Evolutionary conservation across 2,888 invertebrate species (phyloP).

Genomic region (Acanthococcus lagerstroemiae): DNA sequence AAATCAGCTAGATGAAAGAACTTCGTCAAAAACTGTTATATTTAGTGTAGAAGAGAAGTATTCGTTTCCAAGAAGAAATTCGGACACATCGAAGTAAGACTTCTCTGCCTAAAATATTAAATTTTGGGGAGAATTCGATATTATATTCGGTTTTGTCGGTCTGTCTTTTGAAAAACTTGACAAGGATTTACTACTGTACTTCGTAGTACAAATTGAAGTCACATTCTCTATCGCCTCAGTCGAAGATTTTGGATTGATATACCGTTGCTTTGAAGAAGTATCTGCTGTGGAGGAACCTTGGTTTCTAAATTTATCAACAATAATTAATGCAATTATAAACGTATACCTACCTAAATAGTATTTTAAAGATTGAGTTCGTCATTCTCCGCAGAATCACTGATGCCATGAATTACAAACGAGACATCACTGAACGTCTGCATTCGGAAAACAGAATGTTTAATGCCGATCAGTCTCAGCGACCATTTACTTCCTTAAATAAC

Average conservation of each 20-base stretch:
- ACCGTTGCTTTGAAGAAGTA: background rate
- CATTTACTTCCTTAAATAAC: conserved; percentile 37
- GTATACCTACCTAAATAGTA: no score
- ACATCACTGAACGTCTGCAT: conserved; percentile 21
- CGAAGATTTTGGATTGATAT: no score
- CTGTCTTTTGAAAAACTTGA: no score
- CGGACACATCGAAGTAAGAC: background rate
- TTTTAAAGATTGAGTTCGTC: background rate
- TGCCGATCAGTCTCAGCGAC: conserved; percentile 39
- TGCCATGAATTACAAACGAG: conserved; percentile 14
- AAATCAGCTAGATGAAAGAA: conserved; percentile 31
- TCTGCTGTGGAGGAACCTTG: no score
- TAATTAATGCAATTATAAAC: no score
- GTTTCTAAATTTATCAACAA: no score
- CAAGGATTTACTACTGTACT: no score
- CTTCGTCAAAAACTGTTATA: conserved; percentile 39
- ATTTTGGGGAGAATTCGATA: no score
- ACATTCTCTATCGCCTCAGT: no score
- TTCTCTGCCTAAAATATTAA: background rate
- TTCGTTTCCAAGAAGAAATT: background rate
- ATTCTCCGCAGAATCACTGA: background rate
- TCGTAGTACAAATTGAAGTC: no score
- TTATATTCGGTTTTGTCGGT: no score
- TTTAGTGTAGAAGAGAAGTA: conserved; percentile 39
- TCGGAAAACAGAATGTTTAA: background rate